phyloP scores from a whole-genome alignment of 2,888 invertebrate genomes.

The Synergus japonicus region DNA sequence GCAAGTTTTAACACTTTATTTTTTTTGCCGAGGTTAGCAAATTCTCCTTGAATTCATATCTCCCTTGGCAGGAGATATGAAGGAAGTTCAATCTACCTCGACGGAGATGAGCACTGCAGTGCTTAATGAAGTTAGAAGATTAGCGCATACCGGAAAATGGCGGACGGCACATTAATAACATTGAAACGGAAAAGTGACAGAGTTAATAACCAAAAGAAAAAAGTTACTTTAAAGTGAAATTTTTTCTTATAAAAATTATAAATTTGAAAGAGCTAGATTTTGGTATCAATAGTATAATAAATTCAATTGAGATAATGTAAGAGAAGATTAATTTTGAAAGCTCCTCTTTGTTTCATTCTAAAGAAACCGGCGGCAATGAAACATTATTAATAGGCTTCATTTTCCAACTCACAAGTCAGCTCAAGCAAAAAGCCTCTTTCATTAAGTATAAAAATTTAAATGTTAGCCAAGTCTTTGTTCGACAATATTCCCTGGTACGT shows the following conservation, averaged over 20 bases:
- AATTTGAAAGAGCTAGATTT: not conserved
- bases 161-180: slow-evolving; percentile 39
- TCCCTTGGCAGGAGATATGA: slow-evolving; percentile 36
- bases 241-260: not conserved
- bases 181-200: slow-evolving; percentile 11
- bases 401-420: slow-evolving; percentile 15
- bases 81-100: slow-evolving; percentile 39
- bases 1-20: not conserved
- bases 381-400: slow-evolving; percentile 2
- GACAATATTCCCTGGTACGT: slow-evolving; percentile 5
- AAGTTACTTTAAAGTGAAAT: not conserved
- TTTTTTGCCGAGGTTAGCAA: slow-evolving; percentile 19
- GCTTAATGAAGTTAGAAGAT: slow-evolving; percentile 40
- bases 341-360: not conserved
- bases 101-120: slow-evolving; percentile 38
- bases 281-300: not conserved
- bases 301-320: not conserved
- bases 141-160: slow-evolving; percentile 32
- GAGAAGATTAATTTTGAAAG: not conserved
- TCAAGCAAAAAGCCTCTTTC: slow-evolving; percentile 22
- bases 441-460: slow-evolving; percentile 24
- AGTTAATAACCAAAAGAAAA: not conserved
- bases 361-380: slow-evolving; percentile 12
- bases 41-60: slow-evolving; percentile 5
- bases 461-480: slow-evolving; percentile 23